Conservation (phyloP, 1,140 invertebrate genomes). For the Penaeus vannamei region DNA sequence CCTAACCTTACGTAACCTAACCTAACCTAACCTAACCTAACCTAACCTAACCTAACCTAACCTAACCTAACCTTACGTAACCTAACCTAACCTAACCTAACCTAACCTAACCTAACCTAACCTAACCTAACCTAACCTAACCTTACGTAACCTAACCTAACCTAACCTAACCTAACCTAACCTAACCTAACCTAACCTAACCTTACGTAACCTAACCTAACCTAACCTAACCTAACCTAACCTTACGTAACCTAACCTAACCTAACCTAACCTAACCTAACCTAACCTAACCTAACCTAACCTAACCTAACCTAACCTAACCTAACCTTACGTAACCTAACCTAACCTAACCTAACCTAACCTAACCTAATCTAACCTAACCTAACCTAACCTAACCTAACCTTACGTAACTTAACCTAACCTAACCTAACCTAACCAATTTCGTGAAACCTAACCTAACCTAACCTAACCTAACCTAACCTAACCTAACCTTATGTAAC, state of each 20-base stretch:
- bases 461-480: conserved; percentile 35
- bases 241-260: conserved; percentile 25
- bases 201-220: conserved; percentile 16
- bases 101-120: conserved; percentile 25
- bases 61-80: conserved; percentile 24
- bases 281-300: conserved; percentile 32
- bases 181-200: conserved; percentile 36
- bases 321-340: conserved; percentile 34
- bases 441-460: not conserved
- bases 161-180: conserved; percentile 34
- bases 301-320: conserved; percentile 35
- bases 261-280: conserved; percentile 36
- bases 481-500: conserved; percentile 19
- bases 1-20: not conserved
- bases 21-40: not conserved
- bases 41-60: conserved; percentile 21
- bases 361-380: conserved; percentile 26
- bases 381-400: conserved; percentile 39
- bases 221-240: conserved; percentile 21
- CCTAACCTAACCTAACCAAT: conserved; percentile 28
- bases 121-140: conserved; percentile 28
- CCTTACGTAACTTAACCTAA: too few relatives aligned
- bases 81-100: conserved; percentile 29
- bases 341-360: conserved; percentile 38
- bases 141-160: conserved; percentile 22